Evolutionary conservation across 2,888 invertebrate genomes (phyloP), one percentile per base, ranked within the genome.

Genomic region (Tethea ocularis): DNA sequence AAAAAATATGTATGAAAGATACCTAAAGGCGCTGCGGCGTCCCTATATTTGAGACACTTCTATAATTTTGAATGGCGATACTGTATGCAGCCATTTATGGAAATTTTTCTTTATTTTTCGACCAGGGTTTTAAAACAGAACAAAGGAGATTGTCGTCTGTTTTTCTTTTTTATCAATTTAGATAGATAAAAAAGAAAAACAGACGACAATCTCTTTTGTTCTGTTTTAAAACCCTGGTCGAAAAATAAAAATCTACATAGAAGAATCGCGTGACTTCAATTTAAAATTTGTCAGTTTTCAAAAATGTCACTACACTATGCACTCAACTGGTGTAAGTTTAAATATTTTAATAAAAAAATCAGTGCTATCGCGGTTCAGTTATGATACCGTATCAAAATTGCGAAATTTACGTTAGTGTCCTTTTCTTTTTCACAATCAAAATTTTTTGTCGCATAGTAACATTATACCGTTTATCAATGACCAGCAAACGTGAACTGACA

Each of bases 351-450:
- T 61, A 68, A 66, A 68, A 76, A 73, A 69, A 71, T 61, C 57
- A 53, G 77, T 72, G 74, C 61, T 67, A 61, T 64, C 66, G 66
- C 61, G 68, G 65, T 68, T 72, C 74, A 80, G 88, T 87, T 80
- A 91, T 90, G 91, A 77, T 88, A 83, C 75, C 75, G 46, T 74
- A 77, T 78, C 83, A 80, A 87, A 87, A 87, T 85, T 88, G 77
- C 70, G 82, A 80, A 75, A 78, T 90, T 63, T 68, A 78, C 67
- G 77, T 76, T 65, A 86, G 86, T 82, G 65, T 87, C 0, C 58
- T 76, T 51, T 82, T 88, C 62, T 85, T 75, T 75, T 66, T 88
- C 53, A 51, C 80, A 3, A 69, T 77, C 60, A 90, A 90, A 89
- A 80, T 89, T 74, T 52, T 85, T 52, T 77, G 88, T 78, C 65